phyloP scores from a whole-genome alignment of 2,113 vertebrate genomes.

The Limnothrissa miodon region DNA sequence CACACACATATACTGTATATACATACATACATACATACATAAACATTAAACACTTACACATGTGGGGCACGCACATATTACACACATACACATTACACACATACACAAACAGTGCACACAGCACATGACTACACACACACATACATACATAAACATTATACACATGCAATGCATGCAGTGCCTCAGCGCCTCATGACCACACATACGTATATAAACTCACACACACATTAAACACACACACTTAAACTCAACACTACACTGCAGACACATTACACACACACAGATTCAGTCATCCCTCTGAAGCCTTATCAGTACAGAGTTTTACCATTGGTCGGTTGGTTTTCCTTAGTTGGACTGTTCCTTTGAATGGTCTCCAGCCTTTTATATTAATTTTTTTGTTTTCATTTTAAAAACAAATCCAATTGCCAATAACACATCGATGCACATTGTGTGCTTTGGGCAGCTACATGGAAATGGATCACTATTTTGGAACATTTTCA shows the following conservation, averaged over 20 bases:
- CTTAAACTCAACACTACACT: slow-evolving; percentile 50
- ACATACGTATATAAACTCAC: not conserved
- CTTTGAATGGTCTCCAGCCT: not conserved
- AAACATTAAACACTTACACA: too few species aligned
- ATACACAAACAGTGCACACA: too few species aligned
- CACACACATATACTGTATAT: not conserved
- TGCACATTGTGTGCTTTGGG: not conserved
- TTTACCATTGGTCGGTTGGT: not conserved
- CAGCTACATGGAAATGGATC: not conserved
- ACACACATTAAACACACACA: not conserved
- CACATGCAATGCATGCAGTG: too few species aligned
- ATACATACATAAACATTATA: slow-evolving; percentile 43
- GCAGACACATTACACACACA: not conserved
- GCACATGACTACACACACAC: not conserved
- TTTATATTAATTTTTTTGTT: not conserved
- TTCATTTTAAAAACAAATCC: not conserved
- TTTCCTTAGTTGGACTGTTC: not conserved
- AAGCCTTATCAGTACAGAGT: not conserved
- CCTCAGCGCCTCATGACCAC: too few species aligned
- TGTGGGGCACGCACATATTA: not conserved
- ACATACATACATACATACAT: not conserved
- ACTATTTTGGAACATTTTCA: not conserved
- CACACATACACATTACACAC: not conserved
- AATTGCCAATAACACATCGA: slow-evolving; percentile 6
- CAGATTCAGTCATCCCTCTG: not conserved